Conservation (phyloP, 2,113 vertebrate genomes). For the Callionymus lyra region DNA sequence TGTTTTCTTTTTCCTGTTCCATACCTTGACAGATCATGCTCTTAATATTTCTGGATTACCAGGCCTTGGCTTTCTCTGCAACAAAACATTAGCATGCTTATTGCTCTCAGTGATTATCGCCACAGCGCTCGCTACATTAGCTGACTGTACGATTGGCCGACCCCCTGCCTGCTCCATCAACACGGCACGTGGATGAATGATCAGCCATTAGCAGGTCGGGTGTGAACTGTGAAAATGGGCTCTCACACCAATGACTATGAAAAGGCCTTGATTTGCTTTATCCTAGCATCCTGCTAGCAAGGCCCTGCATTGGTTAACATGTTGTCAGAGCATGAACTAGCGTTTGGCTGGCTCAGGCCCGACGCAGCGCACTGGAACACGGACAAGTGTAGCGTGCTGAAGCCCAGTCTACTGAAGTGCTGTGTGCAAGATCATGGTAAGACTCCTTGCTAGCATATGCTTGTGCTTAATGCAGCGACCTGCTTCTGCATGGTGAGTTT, state of each 20-base stretch:
- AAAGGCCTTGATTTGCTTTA: conserved; percentile 59
- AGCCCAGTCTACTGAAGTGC: conserved; percentile 67
- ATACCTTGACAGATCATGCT: conserved; percentile 18
- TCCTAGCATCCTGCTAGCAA: conserved; percentile 45
- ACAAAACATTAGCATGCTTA: conserved; percentile 61
- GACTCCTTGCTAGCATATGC: conserved; percentile 70
- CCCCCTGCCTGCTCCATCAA: conserved; percentile 66
- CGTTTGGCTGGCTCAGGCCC: conserved; percentile 41
- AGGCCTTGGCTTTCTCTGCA: conserved; percentile 55
- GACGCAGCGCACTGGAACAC: conserved; percentile 49
- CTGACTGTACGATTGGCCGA: conserved; percentile 59
- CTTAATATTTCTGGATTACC: conserved; percentile 35
- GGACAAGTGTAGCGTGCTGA: conserved; percentile 60
- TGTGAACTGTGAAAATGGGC: conserved; percentile 70
- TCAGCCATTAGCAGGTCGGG: conserved; percentile 69
- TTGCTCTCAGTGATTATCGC: conserved; percentile 62
- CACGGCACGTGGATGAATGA: conserved; percentile 66
- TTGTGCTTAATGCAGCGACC: conserved; percentile 71
- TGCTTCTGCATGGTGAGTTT: conserved; percentile 70
- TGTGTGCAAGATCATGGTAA: conserved; percentile 67
- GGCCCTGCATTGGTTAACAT: conserved; percentile 28
- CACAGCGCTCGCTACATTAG: conserved; percentile 62
- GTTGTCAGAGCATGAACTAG: conserved; percentile 28
- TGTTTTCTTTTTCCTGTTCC: conserved; percentile 2
- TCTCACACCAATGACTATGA: conserved; percentile 69